phyloP scores from a whole-genome alignment of 2,888 invertebrate genomes.

The Harpalus rubripes region DNA sequence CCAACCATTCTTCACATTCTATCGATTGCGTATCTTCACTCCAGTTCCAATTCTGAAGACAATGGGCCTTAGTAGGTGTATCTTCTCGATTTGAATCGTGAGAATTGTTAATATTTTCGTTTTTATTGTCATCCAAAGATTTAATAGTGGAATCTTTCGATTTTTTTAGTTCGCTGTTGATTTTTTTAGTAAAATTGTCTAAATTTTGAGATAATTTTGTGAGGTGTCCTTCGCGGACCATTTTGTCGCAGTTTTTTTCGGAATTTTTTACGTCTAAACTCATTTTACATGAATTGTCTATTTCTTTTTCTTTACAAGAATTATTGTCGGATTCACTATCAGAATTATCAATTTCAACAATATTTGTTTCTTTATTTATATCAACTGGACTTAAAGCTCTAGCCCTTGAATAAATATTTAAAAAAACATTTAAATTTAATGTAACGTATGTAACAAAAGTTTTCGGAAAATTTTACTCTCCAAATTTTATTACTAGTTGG shows the following conservation, averaged over 20 bases:
- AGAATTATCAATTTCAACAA: slow-evolving; percentile 9
- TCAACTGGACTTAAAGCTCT: slow-evolving; percentile 49
- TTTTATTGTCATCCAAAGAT: slow-evolving; percentile 31
- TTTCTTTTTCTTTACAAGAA: slow-evolving; percentile 20
- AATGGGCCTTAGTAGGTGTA: slow-evolving; percentile 64
- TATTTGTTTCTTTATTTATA: slow-evolving; percentile 29
- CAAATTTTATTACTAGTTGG: too few species aligned
- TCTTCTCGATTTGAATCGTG: slow-evolving; percentile 63
- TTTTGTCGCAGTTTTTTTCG: slow-evolving; percentile 34
- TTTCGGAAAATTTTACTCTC: too few species aligned
- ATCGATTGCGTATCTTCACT: slow-evolving; percentile 82
- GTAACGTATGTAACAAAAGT: too few species aligned
- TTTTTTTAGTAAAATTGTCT: slow-evolving; percentile 76
- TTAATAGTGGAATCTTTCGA: slow-evolving; percentile 47
- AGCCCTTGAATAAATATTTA: slow-evolving; percentile 1
- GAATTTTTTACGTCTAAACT: slow-evolving; percentile 24
- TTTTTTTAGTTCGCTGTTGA: slow-evolving; percentile 72
- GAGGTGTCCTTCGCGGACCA: slow-evolving; percentile 64
- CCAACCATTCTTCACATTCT: slow-evolving; percentile 93
- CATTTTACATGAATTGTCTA: slow-evolving; percentile 32
- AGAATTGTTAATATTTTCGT: slow-evolving; percentile 35
- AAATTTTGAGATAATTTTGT: slow-evolving; percentile 77
- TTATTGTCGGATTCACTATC: slow-evolving; percentile 11
- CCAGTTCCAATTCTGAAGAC: slow-evolving; percentile 72
- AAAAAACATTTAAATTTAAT: slow-evolving; percentile 9